A percentile compares a stretch with the other conserved stretches of the same genome.
Evolutionary conservation across 2,113 vertebrate species (phyloP).

Genomic region (Callipepla californica): DNA sequence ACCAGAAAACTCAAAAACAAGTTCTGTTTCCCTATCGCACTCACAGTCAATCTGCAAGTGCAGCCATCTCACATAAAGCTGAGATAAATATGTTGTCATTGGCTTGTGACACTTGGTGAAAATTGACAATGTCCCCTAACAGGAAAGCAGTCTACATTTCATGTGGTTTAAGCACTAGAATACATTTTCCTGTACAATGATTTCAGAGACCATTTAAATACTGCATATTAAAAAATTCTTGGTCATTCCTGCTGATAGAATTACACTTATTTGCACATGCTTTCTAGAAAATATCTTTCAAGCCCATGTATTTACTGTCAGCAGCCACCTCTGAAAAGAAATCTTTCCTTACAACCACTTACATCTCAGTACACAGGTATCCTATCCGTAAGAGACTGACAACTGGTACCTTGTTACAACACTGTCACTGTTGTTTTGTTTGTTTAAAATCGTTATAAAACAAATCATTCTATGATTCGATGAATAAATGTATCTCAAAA

Average conservation of each 20-base stretch:
- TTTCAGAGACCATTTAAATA: neutral
- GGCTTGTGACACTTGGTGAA: neutral
- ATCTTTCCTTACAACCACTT: neutral
- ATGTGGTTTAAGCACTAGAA: neutral
- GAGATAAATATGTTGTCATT: constrained; percentile 31
- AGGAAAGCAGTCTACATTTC: neutral
- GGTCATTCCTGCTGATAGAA: neutral
- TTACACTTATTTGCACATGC: neutral
- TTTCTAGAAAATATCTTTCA: neutral
- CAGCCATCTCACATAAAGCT: neutral
- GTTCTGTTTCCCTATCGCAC: constrained; percentile 56
- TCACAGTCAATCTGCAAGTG: neutral
- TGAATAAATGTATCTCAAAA: neutral
- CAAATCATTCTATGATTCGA: neutral
- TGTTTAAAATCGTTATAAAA: neutral
- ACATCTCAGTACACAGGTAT: neutral
- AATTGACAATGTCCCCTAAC: constrained; percentile 56
- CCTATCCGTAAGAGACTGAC: neutral
- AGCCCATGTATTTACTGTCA: neutral
- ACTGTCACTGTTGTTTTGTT: neutral
- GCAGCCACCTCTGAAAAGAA: neutral
- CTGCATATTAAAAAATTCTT: neutral
- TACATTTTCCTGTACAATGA: neutral
- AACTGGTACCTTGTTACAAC: neutral
- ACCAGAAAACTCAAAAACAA: constrained; percentile 8